Conservation (phyloP, 2,888 invertebrate species). For the Rosalia funebris region DNA sequence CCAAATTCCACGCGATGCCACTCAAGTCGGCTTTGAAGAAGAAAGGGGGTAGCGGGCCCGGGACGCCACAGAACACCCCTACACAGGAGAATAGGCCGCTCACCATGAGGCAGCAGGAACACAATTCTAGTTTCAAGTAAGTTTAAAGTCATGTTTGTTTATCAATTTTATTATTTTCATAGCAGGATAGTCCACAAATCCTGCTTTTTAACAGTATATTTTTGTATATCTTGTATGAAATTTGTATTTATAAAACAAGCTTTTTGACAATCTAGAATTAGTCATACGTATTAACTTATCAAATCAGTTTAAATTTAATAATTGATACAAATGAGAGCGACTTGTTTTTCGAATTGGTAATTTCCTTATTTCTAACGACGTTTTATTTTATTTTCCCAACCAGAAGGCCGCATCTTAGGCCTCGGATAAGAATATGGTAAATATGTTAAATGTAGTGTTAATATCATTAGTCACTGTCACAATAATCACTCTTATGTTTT, state of each 20-base stretch:
- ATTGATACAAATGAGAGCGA: too few relatives aligned
- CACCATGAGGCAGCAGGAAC: slow-evolving; percentile 67
- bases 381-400: slow-evolving; percentile 66
- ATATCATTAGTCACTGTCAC: slow-evolving; percentile 31
- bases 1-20: slow-evolving; percentile 87
- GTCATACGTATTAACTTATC: too few relatives aligned
- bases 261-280: too few relatives aligned
- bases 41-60: slow-evolving; percentile 73
- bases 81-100: slow-evolving; percentile 77
- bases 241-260: too few relatives aligned
- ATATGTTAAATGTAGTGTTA: slow-evolving; percentile 58
- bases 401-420: slow-evolving; percentile 88
- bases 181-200: too few relatives aligned
- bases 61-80: slow-evolving; percentile 74
- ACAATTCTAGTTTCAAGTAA: slow-evolving; percentile 84
- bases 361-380: slow-evolving; percentile 36
- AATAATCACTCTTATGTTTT: neutral
- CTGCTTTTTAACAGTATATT: too few relatives aligned
- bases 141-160: too few relatives aligned
- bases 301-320: too few relatives aligned
- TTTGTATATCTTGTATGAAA: too few relatives aligned
- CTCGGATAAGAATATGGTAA: slow-evolving; percentile 94
- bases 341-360: slow-evolving; percentile 13
- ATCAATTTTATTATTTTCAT: too few relatives aligned
- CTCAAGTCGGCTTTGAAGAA: slow-evolving; percentile 93